These are phyloP conservation scores for Agrochola circellaris DNA, from an alignment of 2,888 invertebrate genomes.

Conservation along the genomic window DNA sequence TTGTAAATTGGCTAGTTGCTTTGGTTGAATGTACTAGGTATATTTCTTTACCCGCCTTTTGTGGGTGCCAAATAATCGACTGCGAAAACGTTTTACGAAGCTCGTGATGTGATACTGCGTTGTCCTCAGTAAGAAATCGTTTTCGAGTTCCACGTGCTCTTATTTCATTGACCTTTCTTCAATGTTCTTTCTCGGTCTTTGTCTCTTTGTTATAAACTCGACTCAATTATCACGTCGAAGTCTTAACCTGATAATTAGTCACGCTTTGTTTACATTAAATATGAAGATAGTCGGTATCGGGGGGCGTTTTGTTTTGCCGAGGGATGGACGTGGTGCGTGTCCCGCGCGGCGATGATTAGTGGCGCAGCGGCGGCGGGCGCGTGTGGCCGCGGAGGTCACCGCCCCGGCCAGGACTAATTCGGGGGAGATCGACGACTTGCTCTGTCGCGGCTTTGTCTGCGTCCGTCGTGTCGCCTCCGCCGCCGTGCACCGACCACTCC, in stretches of 20 bases:
- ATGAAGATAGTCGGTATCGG: slow-evolving; percentile 36
- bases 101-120: slow-evolving; percentile 71
- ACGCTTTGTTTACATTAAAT: slow-evolving; percentile 59
- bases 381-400: slow-evolving; percentile 83
- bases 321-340: slow-evolving; percentile 50
- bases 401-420: slow-evolving; percentile 90
- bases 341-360: slow-evolving; percentile 60
- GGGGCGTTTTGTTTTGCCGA: slow-evolving; percentile 42
- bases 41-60: slow-evolving; percentile 64
- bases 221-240: slow-evolving; percentile 62
- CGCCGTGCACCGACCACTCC: slow-evolving; percentile 64
- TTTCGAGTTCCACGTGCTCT: slow-evolving; percentile 72
- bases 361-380: slow-evolving; percentile 74
- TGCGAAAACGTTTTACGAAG: slow-evolving; percentile 62
- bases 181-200: slow-evolving; percentile 70
- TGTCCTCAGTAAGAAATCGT: slow-evolving; percentile 51
- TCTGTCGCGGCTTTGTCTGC: slow-evolving; percentile 87
- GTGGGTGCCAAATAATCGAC: slow-evolving; percentile 70
- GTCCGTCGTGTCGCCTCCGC: slow-evolving; percentile 65
- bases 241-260: slow-evolving; percentile 61
- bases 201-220: slow-evolving; percentile 70
- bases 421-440: slow-evolving; percentile 90
- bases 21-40: slow-evolving; percentile 65
- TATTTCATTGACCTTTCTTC: slow-evolving; percentile 77
- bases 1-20: slow-evolving; percentile 59